Base-by-base conservation (phyloP, 2,888 invertebrate genomes). In the Parapristionchus giblindavisi region DNA sequence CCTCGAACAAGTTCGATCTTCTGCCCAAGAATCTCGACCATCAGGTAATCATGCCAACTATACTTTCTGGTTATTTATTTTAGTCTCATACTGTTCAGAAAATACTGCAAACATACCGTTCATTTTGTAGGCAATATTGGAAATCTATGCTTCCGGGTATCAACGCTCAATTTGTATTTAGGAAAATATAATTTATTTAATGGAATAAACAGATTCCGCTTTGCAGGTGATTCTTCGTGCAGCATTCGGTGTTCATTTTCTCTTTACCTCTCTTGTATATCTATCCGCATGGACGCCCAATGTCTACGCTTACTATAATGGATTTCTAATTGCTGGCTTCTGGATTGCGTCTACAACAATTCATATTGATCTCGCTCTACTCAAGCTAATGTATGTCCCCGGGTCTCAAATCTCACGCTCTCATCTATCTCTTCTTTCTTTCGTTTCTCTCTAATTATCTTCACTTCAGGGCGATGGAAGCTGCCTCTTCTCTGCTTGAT, bases 301-400 rank as follows among this genome's bases (percentile, higher is more conserved):
- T 56, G 73, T 73, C 60, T 73, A 73, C 51, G 73, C 73, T 1
- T 73, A 29, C 73, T 73, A 73, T 61, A 73, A 73, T 32, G 73
- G 34, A 17, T 73, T 73, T 17, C 60, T 73, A 43, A 38, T 73
- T 17, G 73, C 73, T 3, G 73, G 73, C 3, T 73, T 48, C 73
- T 73, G 73, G 73, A 61, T 73, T 24, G 73, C 73, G 17, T 43
- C 60, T 21, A 73, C 73, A n/a, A 60, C 73, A 34, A 27, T 51
- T 3, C 60, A 73, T 34, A 17, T 73, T 61, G 73, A 73, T 51
- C 36, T 73, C 34, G 52, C 73, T 11, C 34, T 73, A 8, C 34
- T 73, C n/a, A 60, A 73, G 27, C 61, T 73, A 8, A 61, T 61
- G 73, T 73, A 34, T 43, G 68, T 4, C 43, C n/a, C n/a, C n/a